Percentiles rank a stretch among this genome's conserved stretches.
These are phyloP conservation scores for Crossaster papposus DNA, from an alignment of 53 echinoderm and acorn worm genomes.

Conservation along the genomic window DNA sequence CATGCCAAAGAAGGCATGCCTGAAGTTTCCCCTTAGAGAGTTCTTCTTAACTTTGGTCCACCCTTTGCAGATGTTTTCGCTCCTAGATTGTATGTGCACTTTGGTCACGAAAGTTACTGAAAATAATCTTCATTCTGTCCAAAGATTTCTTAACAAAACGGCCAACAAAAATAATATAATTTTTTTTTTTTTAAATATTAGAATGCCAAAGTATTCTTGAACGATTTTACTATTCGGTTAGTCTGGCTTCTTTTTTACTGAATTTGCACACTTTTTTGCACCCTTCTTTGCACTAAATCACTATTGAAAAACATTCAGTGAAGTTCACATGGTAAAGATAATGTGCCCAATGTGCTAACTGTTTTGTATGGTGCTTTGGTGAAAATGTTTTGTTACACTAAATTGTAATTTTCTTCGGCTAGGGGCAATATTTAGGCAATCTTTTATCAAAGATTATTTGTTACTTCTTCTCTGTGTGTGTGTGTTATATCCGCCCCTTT, in stretches of 20 bases:
- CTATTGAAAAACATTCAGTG: background rate
- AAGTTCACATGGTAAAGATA: background rate
- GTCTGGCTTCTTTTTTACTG: background rate
- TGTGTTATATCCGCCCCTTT: background rate
- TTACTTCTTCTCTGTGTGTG: background rate
- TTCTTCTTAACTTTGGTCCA: background rate
- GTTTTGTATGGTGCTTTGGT: background rate
- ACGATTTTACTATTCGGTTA: background rate
- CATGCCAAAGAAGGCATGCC: background rate
- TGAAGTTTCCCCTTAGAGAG: background rate
- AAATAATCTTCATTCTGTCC: background rate
- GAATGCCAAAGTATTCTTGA: background rate
- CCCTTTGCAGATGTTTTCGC: background rate
- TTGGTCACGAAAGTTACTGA: background rate
- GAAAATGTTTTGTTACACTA: background rate
- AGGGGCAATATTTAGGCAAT: conserved; percentile 10
- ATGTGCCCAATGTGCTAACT: background rate
- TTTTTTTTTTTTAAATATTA: too few relatives aligned
- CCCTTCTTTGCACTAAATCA: background rate
- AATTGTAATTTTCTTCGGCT: background rate
- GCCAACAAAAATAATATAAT: background rate
- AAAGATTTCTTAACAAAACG: background rate
- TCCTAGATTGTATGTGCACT: background rate
- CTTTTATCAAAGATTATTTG: background rate
- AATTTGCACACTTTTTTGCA: background rate